Evolutionary conservation across 1,140 invertebrate species (phyloP), one percentile per base, ranked within the genome.

Genomic region (Stegodyphus mimosarum): DNA sequence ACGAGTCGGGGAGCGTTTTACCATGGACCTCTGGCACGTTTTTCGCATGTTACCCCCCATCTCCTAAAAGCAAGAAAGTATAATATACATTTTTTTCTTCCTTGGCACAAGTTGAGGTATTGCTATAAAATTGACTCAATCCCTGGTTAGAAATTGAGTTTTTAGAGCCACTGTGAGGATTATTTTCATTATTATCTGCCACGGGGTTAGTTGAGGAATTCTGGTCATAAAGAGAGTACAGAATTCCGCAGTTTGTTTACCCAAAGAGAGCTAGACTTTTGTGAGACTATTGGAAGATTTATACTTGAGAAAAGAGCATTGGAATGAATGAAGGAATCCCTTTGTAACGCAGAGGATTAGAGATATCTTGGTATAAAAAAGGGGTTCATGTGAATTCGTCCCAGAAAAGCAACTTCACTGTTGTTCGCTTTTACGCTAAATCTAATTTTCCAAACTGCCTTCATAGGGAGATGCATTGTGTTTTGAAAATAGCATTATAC

Each of bases 81-180:
- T 17, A 67, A 67, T 67, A 17, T 67, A 67, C n/a, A 15, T 67
- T 67, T 18, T 15, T 18, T 50, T 60, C 73, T 17, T 48, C 75
- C 17, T 78, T 33, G 33, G 33, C 33, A 33, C 33, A 33, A 33
- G 33, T 71, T 81, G 78, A 72, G 69, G 67, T 81, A 81, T 81
- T 81, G 78, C 78, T 72, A 81, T 81, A 81, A 81, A 81, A 81
- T 81, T 81, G 78, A 81, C 78, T 81, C 78, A 55, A 50, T 81
- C 10, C 55, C 18, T 79, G 33, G 67, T 33, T 33, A 33, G 77
- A 81, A 51, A 81, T 81, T 67, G 72, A 81, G 78, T 81, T 81
- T 81, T 81, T 81, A 71, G n/a, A 51, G 78, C 78, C 48, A 60
- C 66, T 5, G 64, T 48, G 75, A 53, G 78, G 78, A 72, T 81